Evolutionary conservation across 37 sponge, comb jelly and placozoan species (phyloP).

Genomic region (Lycopodina hypogea): DNA sequence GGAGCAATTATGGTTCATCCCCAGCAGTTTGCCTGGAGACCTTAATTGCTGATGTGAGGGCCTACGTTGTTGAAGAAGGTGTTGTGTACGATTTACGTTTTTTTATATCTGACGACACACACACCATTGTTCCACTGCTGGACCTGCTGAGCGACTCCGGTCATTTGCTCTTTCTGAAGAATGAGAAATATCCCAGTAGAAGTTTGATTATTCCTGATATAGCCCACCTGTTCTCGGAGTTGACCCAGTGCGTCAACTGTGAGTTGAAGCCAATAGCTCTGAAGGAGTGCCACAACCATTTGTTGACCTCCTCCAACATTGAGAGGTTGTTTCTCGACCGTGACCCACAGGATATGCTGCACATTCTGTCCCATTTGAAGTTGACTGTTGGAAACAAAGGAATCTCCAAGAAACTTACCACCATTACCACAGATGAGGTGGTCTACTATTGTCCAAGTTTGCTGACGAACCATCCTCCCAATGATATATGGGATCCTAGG

Average conservation of each 20-base stretch:
- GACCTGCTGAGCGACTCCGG: not conserved
- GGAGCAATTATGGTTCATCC: not conserved
- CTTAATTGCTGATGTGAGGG: not conserved
- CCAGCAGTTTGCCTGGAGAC: not conserved
- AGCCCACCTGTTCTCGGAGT: not conserved
- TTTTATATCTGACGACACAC: not conserved
- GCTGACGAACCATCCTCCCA: not conserved
- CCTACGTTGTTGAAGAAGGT: not conserved
- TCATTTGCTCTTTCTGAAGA: not conserved
- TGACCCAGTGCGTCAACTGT: not conserved
- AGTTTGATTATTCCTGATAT: not conserved
- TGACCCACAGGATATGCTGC: not conserved
- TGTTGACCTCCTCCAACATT: not conserved
- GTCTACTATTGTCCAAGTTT: not conserved
- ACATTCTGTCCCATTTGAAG: not conserved
- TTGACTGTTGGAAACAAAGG: not conserved
- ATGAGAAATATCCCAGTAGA: not conserved
- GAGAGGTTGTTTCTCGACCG: not conserved
- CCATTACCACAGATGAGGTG: not conserved
- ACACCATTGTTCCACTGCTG: not conserved
- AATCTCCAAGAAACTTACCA: no score
- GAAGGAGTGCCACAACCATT: not conserved
- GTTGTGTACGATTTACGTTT: not conserved
- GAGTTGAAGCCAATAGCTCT: not conserved
- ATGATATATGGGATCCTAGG: not conserved